Percentiles rank a stretch among this genome's conserved stretches.
Conservation (phyloP, 2,797 vertebrate species). For the Tarsius wallacei region DNA sequence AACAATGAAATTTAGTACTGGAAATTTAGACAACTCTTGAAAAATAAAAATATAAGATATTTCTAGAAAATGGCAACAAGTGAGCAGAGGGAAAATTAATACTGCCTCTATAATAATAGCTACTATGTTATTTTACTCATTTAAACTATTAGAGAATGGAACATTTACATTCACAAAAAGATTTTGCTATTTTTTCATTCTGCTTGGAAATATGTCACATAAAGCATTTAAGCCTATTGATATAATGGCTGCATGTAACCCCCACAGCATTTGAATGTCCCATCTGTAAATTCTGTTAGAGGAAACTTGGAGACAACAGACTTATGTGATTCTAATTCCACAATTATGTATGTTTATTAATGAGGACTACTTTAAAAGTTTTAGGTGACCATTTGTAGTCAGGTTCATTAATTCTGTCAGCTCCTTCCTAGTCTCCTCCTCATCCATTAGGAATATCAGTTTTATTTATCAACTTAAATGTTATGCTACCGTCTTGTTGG, state of each 20-base stretch:
- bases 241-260: background rate
- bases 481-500: background rate
- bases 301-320: background rate
- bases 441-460: background rate
- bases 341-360: background rate
- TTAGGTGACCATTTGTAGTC: background rate
- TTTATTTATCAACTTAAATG: background rate
- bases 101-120: background rate
- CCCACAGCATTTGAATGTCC: background rate
- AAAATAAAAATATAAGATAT: background rate
- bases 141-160: background rate
- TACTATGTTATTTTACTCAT: background rate
- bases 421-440: background rate
- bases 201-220: background rate
- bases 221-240: background rate
- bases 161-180: background rate
- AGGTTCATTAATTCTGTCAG: background rate
- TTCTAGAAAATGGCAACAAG: background rate
- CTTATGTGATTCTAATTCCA: background rate
- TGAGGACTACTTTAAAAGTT: background rate
- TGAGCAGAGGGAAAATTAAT: background rate
- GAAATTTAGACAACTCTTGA: background rate
- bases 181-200: background rate
- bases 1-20: background rate
- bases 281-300: background rate